A percentile compares a stretch with the other conserved stretches of the same genome.
These are phyloP conservation scores for Epizoanthus rinbou DNA, from an alignment of 92 coral and sea anemone genomes.

Conservation along the genomic window DNA sequence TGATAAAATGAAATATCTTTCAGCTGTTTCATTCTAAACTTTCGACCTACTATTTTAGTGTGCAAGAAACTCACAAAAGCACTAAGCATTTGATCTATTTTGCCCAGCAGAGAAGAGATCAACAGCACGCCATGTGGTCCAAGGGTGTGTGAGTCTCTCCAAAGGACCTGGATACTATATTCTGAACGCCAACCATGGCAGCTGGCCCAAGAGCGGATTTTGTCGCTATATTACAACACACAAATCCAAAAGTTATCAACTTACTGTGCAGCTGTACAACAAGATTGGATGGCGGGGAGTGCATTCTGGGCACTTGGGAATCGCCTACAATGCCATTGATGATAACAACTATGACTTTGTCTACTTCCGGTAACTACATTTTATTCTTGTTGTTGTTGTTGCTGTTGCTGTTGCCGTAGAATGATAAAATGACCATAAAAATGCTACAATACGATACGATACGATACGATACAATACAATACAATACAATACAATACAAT, in stretches of 20 bases:
- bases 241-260: constrained; percentile 26
- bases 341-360: constrained; percentile 67
- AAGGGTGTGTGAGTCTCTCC: constrained; percentile 22
- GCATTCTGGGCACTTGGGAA: constrained; percentile 57
- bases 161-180: constrained; percentile 52
- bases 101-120: neutral
- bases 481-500: too few relatives aligned
- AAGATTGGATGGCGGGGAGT: constrained; percentile 59
- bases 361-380: constrained; percentile 62
- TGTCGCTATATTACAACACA: constrained; percentile 43
- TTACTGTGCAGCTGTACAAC: constrained; percentile 53
- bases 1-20: too few relatives aligned
- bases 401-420: neutral
- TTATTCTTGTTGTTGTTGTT: neutral
- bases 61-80: too few relatives aligned
- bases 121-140: neutral
- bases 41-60: too few relatives aligned
- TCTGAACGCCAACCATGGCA: constrained; percentile 66
- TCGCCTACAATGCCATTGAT: constrained; percentile 61
- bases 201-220: constrained; percentile 62
- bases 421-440: too few relatives aligned
- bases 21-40: too few relatives aligned
- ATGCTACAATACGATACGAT: too few relatives aligned
- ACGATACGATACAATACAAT: too few relatives aligned
- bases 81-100: too few relatives aligned